Evolutionary conservation across 2,888 invertebrate species (phyloP).

Genomic region (Agrotis puta): DNA sequence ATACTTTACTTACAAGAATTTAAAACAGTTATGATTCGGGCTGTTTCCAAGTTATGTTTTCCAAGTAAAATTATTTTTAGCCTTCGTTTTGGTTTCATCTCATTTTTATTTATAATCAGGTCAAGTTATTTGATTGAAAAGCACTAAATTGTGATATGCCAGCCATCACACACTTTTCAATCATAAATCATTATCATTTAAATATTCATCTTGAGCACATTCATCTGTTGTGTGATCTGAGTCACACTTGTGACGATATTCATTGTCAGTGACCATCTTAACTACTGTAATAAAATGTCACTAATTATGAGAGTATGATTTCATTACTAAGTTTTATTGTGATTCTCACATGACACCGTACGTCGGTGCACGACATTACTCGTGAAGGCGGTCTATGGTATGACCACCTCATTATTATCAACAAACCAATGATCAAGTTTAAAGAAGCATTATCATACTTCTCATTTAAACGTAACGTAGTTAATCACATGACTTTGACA

Average conservation of each 20-base stretch:
- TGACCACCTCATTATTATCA: background rate
- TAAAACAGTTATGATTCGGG: no score
- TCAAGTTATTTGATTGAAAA: slow-evolving; percentile 21
- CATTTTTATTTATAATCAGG: background rate
- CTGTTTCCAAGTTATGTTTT: no score
- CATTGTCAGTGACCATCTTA: background rate
- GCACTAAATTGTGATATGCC: slow-evolving; percentile 14
- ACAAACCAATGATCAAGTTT: background rate
- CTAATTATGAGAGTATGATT: background rate
- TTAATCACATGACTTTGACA: no score
- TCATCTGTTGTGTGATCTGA: slow-evolving; percentile 6
- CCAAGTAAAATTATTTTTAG: background rate
- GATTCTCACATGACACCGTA: no score
- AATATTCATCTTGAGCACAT: background rate
- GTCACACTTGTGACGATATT: background rate
- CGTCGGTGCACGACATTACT: no score
- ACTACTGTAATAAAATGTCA: background rate
- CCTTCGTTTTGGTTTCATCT: background rate
- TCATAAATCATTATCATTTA: no score
- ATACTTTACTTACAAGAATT: background rate
- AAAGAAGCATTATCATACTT: no score
- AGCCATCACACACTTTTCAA: no score
- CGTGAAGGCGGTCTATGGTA: no score
- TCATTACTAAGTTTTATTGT: background rate
- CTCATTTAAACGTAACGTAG: no score